Evolutionary conservation across 2,797 vertebrate species (phyloP).

Genomic region (Tauraco hartlaubi): DNA sequence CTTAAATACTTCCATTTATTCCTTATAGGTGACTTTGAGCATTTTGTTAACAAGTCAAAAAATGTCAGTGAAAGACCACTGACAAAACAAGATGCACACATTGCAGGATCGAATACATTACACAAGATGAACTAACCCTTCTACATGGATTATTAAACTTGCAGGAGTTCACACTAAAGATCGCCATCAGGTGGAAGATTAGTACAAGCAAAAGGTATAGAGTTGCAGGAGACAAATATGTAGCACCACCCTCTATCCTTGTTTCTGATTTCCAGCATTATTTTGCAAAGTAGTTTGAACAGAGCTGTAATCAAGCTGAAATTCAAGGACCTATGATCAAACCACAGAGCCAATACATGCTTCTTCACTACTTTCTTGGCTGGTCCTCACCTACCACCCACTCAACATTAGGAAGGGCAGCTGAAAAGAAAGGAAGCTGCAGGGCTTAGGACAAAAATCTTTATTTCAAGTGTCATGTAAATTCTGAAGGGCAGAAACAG

Average conservation of each 20-base stretch:
- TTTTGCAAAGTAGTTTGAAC: background rate
- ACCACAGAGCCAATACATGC: background rate
- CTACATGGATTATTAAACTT: background rate
- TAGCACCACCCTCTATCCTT: background rate
- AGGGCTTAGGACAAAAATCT: background rate
- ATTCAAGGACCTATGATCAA: background rate
- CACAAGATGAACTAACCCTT: background rate
- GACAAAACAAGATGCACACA: background rate
- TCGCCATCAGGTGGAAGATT: background rate
- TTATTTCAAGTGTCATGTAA: background rate
- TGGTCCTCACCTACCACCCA: background rate
- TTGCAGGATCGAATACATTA: background rate
- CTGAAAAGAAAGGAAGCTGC: background rate
- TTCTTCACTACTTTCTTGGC: background rate
- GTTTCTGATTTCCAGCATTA: background rate
- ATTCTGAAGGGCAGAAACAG: background rate
- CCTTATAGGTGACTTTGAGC: background rate
- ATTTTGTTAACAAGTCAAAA: background rate
- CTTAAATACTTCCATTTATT: background rate
- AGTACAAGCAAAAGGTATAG: background rate
- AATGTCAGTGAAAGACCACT: background rate
- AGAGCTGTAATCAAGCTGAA: background rate
- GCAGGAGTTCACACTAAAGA: background rate
- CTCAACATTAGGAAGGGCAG: background rate
- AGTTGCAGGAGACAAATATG: background rate